Evolutionary conservation across 2,888 invertebrate genomes (phyloP).

Genomic region (Cistogaster globosa): DNA sequence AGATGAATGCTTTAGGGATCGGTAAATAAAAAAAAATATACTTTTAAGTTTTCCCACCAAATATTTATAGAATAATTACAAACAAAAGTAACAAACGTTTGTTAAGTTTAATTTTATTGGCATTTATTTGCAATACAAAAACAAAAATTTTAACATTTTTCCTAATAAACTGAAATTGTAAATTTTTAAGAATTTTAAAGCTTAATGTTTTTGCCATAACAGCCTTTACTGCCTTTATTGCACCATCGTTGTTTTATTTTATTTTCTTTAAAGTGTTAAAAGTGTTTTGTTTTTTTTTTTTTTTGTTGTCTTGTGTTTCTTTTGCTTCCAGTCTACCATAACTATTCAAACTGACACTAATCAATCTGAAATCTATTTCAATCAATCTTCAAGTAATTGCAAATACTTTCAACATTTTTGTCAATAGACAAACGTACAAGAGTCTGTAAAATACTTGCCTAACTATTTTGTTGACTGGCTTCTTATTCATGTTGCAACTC

Average conservation of each 20-base stretch:
- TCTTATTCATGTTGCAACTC: slow-evolving; percentile 48
- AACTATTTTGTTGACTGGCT: slow-evolving; percentile 16
- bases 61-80: not conserved
- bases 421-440: slow-evolving; percentile 57
- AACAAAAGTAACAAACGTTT: not conserved
- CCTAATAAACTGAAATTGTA: slow-evolving; percentile 59
- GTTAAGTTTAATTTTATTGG: slow-evolving; percentile 52
- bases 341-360: slow-evolving; percentile 74
- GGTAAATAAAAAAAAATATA: slow-evolving; percentile 6
- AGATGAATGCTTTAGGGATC: not conserved
- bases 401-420: slow-evolving; percentile 81
- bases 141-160: slow-evolving; percentile 55
- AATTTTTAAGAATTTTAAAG: slow-evolving; percentile 29
- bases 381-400: slow-evolving; percentile 82
- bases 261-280: slow-evolving; percentile 23
- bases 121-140: slow-evolving; percentile 43
- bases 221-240: not conserved
- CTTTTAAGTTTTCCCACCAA: slow-evolving; percentile 35
- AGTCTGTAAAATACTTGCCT: slow-evolving; percentile 7
- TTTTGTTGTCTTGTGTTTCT: not conserved
- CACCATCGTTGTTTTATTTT: slow-evolving; percentile 9
- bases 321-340: slow-evolving; percentile 63
- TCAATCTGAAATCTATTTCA: slow-evolving; percentile 82
- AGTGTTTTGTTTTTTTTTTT: slow-evolving; percentile 45
- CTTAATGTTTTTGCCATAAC: slow-evolving; percentile 9